phyloP scores from a whole-genome alignment of 37 sponge, comb jelly and placozoan species.

The Cliona cf. orientalis region DNA sequence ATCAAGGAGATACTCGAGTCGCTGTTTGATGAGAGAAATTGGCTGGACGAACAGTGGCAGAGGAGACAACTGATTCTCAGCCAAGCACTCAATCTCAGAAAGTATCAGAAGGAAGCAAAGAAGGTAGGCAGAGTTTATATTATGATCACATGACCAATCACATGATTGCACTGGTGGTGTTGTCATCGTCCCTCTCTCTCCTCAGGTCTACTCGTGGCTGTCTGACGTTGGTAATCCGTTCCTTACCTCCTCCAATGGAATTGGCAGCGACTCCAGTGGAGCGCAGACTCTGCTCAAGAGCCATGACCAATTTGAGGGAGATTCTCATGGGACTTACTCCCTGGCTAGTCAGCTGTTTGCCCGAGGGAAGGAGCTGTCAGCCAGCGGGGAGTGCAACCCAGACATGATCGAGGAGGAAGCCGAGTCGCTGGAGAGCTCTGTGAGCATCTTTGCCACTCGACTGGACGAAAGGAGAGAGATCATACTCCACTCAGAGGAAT shows the following conservation, averaged over 20 bases:
- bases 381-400: constrained; percentile 13
- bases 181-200: background rate
- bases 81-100: constrained; percentile 38
- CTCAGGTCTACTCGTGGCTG: constrained; percentile 58
- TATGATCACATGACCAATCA: background rate
- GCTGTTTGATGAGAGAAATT: constrained; percentile 53
- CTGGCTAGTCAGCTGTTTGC: constrained; percentile 28
- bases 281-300: constrained; percentile 22
- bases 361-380: constrained; percentile 25
- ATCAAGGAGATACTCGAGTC: constrained; percentile 65
- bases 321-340: constrained; percentile 27
- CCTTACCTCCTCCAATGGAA: constrained; percentile 25
- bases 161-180: background rate
- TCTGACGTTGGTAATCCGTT: constrained; percentile 39
- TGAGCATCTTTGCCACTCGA: constrained; percentile 31
- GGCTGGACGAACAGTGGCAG: constrained; percentile 63
- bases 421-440: constrained; percentile 11
- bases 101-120: constrained; percentile 47
- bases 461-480: constrained; percentile 67
- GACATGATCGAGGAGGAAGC: constrained; percentile 48
- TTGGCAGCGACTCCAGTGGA: constrained; percentile 28
- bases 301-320: constrained; percentile 60
- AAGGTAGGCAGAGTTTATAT: constrained; percentile 25
- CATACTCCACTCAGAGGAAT: constrained; percentile 35
- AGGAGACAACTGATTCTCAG: constrained; percentile 14